Conservation (phyloP, 2,888 invertebrate species). For the Andrena minutula region DNA sequence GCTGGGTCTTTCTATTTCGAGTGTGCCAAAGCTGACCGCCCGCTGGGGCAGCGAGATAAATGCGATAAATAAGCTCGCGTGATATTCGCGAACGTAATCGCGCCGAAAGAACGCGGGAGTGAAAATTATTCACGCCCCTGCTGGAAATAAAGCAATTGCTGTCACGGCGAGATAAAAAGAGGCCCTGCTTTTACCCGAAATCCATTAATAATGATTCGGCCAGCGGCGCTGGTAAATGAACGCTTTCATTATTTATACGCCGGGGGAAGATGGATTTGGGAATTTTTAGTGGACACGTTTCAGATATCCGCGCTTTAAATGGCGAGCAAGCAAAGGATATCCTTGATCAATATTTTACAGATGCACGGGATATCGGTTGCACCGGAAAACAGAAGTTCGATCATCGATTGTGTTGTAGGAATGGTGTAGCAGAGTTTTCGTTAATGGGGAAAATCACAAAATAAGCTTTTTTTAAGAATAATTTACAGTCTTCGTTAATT, state of each 20-base stretch:
- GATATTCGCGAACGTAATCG: conserved; percentile 11
- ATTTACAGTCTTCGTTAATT: too few species aligned
- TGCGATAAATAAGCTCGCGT: conserved; percentile 8
- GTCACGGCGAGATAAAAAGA: conserved; percentile 32
- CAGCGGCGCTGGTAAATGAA: conserved; percentile 35
- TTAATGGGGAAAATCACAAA: too few species aligned
- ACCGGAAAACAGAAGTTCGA: too few species aligned
- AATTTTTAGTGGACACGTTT: conserved; percentile 12
- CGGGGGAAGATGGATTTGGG: conserved; percentile 16
- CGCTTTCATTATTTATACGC: conserved; percentile 51
- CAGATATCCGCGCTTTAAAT: background rate
- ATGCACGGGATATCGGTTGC: too few species aligned
- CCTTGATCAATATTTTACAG: too few species aligned
- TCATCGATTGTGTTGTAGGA: too few species aligned
- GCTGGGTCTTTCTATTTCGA: too few species aligned
- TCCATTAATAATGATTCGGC: conserved; percentile 50
- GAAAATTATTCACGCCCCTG: conserved; percentile 44
- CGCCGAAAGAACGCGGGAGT: conserved; percentile 25
- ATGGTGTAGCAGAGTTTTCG: too few species aligned
- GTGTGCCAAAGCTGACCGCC: too few species aligned
- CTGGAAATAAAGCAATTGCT: conserved; percentile 47
- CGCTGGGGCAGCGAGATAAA: background rate
- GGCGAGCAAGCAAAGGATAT: too few species aligned
- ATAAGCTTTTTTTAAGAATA: too few species aligned
- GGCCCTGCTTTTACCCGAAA: conserved; percentile 39